phyloP scores from a whole-genome alignment of 2,888 invertebrate species.

The Syrphus vitripennis region DNA sequence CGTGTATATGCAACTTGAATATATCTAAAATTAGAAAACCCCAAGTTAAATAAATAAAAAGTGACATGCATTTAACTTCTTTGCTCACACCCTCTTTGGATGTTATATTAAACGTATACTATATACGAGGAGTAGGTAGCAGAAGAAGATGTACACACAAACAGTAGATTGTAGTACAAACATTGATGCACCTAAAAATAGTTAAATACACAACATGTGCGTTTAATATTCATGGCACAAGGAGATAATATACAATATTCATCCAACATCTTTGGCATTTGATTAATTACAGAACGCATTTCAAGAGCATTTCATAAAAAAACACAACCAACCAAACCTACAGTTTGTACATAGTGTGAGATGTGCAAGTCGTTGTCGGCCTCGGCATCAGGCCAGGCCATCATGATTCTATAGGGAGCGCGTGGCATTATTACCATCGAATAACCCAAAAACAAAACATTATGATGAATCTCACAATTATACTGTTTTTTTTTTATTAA shows the following conservation, averaged over 20 bases:
- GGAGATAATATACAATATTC: too few relatives aligned
- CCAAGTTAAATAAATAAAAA: constrained; percentile 56
- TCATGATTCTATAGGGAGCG: background rate
- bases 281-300: constrained; percentile 67
- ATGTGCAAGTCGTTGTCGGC: background rate
- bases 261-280: constrained; percentile 37
- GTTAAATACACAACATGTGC: constrained; percentile 51
- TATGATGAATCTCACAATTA: background rate
- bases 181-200: constrained; percentile 53
- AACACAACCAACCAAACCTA: background rate
- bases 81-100: constrained; percentile 10
- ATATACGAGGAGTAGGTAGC: background rate
- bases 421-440: constrained; percentile 2
- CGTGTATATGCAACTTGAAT: background rate
- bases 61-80: constrained; percentile 42
- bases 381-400: constrained; percentile 6
- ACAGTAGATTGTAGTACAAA: constrained; percentile 58
- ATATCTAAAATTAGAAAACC: constrained; percentile 39
- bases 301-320: constrained; percentile 61
- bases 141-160: constrained; percentile 36
- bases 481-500: constrained; percentile 40
- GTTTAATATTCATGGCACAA: constrained; percentile 48
- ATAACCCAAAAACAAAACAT: background rate
- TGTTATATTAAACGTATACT: background rate
- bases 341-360: too few relatives aligned